Conservation (phyloP, 2,888 invertebrate genomes). For the Lasioglossum marginatum region DNA sequence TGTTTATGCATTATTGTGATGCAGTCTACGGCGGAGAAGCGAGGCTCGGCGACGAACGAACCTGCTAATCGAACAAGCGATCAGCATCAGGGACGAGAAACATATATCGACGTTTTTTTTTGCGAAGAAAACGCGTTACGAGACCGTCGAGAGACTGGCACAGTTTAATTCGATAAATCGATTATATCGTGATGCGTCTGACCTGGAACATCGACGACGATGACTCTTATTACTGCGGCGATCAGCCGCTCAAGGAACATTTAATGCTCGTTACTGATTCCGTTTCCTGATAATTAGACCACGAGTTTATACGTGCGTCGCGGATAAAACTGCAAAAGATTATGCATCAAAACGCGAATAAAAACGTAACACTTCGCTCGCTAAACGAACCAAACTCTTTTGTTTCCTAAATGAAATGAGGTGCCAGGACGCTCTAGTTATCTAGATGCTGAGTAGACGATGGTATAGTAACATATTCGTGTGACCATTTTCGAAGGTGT, state of each 20-base stretch:
- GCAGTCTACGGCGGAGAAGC: not conserved
- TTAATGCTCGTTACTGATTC: not conserved
- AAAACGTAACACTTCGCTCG: not conserved
- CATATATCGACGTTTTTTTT: conserved; percentile 8
- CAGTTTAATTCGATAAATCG: conserved; percentile 1
- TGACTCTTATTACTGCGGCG: not conserved
- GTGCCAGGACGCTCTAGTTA: not conserved
- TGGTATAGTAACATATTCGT: conserved; percentile 41
- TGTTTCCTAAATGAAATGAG: not conserved
- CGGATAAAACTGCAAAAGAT: not conserved
- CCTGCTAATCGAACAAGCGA: conserved; percentile 47
- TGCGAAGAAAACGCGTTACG: not conserved
- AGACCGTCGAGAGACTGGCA: not conserved
- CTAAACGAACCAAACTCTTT: not conserved
- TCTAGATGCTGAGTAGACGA: conserved; percentile 25
- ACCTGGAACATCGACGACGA: not conserved
- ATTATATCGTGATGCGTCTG: not conserved
- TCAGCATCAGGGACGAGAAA: conserved; percentile 27
- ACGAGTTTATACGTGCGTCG: not conserved
- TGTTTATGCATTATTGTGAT: conserved; percentile 47
- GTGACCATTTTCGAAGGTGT: conserved; percentile 43
- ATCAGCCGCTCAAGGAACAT: not conserved
- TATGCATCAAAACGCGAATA: not conserved
- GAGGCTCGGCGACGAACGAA: not conserved
- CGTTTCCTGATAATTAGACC: not conserved